Base-by-base conservation (phyloP, 2,113 vertebrate species). In the Hemicordylus capensis region DNA sequence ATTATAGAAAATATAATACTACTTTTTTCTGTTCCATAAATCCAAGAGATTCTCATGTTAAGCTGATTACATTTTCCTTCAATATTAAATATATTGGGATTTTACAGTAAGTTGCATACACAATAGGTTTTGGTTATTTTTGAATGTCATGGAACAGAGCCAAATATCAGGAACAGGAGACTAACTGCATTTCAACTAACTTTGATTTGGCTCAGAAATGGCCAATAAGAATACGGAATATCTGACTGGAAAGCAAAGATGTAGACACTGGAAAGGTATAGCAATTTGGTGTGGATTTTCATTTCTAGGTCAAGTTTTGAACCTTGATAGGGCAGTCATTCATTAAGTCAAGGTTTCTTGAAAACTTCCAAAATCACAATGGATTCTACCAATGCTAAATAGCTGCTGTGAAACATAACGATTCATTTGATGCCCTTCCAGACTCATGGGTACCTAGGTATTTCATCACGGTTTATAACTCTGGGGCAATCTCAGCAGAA, bases 401-500 rank as follows among this genome's bases (percentile, higher is more conserved):
- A 86, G 86, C 51, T 46, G 78, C 56, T 64, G 54, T 1, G 0
- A 87, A 93, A 82, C 56, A 0, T 81, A 73, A 37, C 48, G 54
- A 74, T 87, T 59, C 78, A 70, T 61, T 83, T 87, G 0, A 0
- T 66, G 17, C 44, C 72, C 26, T 89, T 92, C 82, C 87, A 37
- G 0, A 76, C 80, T 86, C 87, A 85, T 31, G 77, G 48, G 88
- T 42, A 63, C 66, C 86, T 84, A 92, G 77, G 81, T 88, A 87
- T 73, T 88, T 90, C 89, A 93, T 79, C 0, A 2, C 90, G 89
- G 84, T 84, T 95, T 75, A 1, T 72, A 86, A 89, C 85, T 92
- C 85, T 91, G 91, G 73, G 91, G 82, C 91, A 93, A 93, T 92
- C 91, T 94, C 91, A 95, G 92, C 93, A 94, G 94, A 94, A 95